A percentile compares a stretch with the other conserved stretches of the same genome.
Evolutionary conservation across 2,888 invertebrate species (phyloP).

Genomic region (Conops quadrifasciatus): DNA sequence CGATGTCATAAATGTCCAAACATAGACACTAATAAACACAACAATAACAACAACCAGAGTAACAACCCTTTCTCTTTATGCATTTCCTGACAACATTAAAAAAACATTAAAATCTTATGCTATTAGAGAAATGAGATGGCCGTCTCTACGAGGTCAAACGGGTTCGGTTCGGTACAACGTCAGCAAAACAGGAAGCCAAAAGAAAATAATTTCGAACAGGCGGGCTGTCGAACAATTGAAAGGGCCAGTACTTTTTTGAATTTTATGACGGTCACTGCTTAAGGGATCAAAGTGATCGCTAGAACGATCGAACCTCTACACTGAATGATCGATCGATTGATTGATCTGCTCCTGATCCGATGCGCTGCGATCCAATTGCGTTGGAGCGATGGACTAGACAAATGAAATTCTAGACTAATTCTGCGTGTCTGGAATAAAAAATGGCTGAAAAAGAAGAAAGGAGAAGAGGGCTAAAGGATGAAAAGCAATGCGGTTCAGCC

Average conservation of each 20-base stretch:
- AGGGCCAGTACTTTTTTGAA: too few species aligned
- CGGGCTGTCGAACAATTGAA: too few species aligned
- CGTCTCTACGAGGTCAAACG: too few species aligned
- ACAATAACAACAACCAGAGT: slow-evolving; percentile 1
- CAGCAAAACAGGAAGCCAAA: too few species aligned
- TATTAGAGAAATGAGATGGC: too few species aligned
- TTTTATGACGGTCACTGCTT: too few species aligned
- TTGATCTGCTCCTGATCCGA: too few species aligned
- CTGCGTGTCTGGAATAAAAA: slow-evolving; percentile 26
- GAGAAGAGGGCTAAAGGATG: not conserved
- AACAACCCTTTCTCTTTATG: slow-evolving; percentile 42
- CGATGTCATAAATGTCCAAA: not conserved
- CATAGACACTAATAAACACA: not conserved
- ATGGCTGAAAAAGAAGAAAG: not conserved
- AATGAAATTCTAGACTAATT: slow-evolving; percentile 21
- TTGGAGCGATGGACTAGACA: too few species aligned
- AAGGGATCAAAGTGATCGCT: slow-evolving; percentile 11
- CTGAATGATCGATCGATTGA: slow-evolving; percentile 9
- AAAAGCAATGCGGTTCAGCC: not conserved
- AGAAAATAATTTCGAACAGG: too few species aligned
- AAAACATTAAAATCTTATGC: slow-evolving; percentile 46
- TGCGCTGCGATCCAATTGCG: too few species aligned
- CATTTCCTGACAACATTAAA: slow-evolving; percentile 51
- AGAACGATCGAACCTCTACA: slow-evolving; percentile 16
- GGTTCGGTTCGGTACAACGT: too few species aligned